phyloP scores from a whole-genome alignment of 2,797 vertebrate genomes.

The Avahi laniger region DNA sequence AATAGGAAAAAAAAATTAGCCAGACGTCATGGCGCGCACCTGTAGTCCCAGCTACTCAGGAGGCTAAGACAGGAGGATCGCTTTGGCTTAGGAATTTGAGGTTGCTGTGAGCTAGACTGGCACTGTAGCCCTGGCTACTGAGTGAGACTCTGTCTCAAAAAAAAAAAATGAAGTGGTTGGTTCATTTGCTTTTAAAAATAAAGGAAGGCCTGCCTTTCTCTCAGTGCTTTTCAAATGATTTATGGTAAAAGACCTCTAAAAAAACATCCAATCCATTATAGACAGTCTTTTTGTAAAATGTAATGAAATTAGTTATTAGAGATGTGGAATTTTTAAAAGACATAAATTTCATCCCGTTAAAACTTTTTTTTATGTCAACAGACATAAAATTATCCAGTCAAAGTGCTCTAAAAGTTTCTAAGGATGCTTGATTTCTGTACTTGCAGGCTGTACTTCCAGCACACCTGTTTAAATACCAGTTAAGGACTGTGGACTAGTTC shows the following conservation, averaged over 20 bases:
- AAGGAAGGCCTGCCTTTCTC: not conserved
- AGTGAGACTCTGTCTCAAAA: too few species aligned
- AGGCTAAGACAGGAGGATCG: too few species aligned
- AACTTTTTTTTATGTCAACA: not conserved
- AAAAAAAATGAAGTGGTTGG: too few species aligned
- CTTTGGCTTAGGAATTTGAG: too few species aligned
- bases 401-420: not conserved
- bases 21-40: too few species aligned
- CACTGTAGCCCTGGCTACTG: too few species aligned
- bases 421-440: not conserved
- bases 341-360: not conserved
- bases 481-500: not conserved
- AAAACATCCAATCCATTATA: not conserved
- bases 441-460: not conserved
- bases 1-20: too few species aligned
- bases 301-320: conserved; percentile 21
- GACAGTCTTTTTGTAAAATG: not conserved
- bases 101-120: too few species aligned
- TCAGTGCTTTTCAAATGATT: conserved; percentile 10
- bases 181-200: conserved; percentile 18
- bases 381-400: not conserved
- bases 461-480: not conserved
- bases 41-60: too few species aligned
- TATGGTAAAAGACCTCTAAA: not conserved
- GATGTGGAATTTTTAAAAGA: not conserved